Evolutionary conservation across 1,140 invertebrate species (phyloP), one percentile per base, ranked within the genome.

Genomic region (Hypothenemus hampei): DNA sequence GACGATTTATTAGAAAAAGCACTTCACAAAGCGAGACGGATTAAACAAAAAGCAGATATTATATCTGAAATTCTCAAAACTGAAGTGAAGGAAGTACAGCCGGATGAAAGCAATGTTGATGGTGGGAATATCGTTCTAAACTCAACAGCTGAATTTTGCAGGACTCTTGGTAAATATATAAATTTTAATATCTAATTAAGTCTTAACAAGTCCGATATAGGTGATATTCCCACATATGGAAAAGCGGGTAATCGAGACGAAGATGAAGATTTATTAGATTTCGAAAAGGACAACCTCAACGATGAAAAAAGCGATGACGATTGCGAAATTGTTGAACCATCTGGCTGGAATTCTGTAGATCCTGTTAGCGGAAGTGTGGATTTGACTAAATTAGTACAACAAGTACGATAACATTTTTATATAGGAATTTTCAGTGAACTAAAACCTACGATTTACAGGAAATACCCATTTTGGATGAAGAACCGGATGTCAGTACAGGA

Each of bases 111-210:
- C 20, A 66, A 67, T 29, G 64, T 68, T 46, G 71, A 72, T 19
- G 41, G 66, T 24, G 76, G 78, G 2, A 78, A 78, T 56, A 95
- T 98, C 61, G 81, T 91, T 22, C 73, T 98, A 22, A 95, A 98
- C 76, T 85, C 92, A 10, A 97, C 93, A 0, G 93, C 93, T 1
- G 96, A 98, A 77, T 98, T 98, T 77, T 98, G 95, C 72, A 81
- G 95, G 60, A 94, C 92, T 29, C 76, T 98, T 2, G 70, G 64
- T 63, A 57, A 58, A 37, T 43, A 43, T 7, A 43, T 22, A 11
- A 43, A 21, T 43, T 11, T 7, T 29, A 35, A 22, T 37, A 15
- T 52, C 24, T 26, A 20, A 7, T 36, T 24, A 8, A 40, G 24
- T 51, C n/a, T 41, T 40, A 24, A 4, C 13, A 22, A 18, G 16